Percentiles rank a stretch among this genome's conserved stretches.
Conservation (phyloP, 2,113 vertebrate species). For the Microtus oregoni region DNA sequence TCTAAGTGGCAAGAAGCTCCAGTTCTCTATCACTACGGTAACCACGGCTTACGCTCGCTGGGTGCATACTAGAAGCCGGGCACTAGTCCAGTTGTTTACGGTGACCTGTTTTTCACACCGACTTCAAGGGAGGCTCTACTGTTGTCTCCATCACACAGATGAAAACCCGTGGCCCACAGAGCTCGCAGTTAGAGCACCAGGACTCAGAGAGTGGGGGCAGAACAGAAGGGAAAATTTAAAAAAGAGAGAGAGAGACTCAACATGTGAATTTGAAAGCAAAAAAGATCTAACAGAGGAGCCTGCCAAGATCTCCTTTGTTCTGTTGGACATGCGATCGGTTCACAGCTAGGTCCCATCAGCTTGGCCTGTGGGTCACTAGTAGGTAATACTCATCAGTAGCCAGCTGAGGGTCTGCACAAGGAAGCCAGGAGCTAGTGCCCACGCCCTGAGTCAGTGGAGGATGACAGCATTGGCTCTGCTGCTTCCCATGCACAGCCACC, state of each 20-base stretch:
- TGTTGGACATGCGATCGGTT: background rate
- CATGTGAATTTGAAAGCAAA: background rate
- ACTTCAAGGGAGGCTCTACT: background rate
- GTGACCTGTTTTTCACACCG: background rate
- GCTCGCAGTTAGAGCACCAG: background rate
- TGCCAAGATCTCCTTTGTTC: background rate
- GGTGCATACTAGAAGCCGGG: background rate
- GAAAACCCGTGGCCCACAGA: background rate
- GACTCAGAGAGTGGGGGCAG: background rate
- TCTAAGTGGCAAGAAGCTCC: background rate
- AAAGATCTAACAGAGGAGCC: background rate
- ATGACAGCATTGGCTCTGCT: background rate
- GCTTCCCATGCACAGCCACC: background rate
- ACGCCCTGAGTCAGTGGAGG: background rate
- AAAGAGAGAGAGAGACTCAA: background rate
- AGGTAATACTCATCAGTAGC: background rate
- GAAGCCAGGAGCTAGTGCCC: background rate
- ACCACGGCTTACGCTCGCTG: background rate
- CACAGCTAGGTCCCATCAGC: background rate
- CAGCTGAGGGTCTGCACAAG: background rate
- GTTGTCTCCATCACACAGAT: background rate
- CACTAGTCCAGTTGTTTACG: background rate
- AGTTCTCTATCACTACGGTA: background rate
- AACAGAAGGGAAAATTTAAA: no score
- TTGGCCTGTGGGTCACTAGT: background rate